Conservation (phyloP, 2,797 vertebrate species). For the Paramormyrops hopkinsi region DNA sequence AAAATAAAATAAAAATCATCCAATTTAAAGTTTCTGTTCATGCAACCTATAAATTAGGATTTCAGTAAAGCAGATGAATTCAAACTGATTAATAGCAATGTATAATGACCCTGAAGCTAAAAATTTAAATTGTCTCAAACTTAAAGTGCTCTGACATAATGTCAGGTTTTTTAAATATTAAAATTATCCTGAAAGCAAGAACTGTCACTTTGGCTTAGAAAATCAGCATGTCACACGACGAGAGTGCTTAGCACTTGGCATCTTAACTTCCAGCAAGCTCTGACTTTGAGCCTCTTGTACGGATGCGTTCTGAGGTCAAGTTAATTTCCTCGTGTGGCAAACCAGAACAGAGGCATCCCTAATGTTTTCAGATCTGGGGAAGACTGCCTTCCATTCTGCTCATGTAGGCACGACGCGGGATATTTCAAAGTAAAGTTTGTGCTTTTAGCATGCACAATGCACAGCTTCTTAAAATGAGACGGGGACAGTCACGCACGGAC, state of each 20-base stretch:
- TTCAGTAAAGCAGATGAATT: conserved; percentile 17
- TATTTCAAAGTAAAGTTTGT: not conserved
- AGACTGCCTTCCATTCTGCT: not conserved
- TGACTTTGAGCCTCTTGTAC: not conserved
- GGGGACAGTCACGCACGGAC: not conserved
- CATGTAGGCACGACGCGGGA: not conserved
- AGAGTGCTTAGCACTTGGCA: not conserved
- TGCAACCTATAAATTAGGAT: conserved; percentile 11
- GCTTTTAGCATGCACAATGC: not conserved
- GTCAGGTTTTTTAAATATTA: conserved; percentile 26
- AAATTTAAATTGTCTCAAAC: conserved; percentile 8
- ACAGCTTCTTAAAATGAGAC: not conserved
- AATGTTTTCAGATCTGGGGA: not conserved
- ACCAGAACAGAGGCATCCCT: not conserved
- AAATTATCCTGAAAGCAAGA: conserved; percentile 27
- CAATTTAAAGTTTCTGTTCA: not conserved
- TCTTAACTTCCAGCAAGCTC: not conserved
- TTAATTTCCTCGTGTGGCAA: not conserved
- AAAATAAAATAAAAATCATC: not conserved
- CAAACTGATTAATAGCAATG: conserved; percentile 13
- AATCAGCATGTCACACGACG: not conserved
- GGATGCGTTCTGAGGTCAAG: not conserved
- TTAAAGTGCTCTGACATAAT: conserved; percentile 22
- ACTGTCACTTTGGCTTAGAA: conserved; percentile 27
- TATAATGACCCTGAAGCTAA: conserved; percentile 18